Conservation (phyloP, 1,140 invertebrate genomes). For the Cherax destructor region DNA sequence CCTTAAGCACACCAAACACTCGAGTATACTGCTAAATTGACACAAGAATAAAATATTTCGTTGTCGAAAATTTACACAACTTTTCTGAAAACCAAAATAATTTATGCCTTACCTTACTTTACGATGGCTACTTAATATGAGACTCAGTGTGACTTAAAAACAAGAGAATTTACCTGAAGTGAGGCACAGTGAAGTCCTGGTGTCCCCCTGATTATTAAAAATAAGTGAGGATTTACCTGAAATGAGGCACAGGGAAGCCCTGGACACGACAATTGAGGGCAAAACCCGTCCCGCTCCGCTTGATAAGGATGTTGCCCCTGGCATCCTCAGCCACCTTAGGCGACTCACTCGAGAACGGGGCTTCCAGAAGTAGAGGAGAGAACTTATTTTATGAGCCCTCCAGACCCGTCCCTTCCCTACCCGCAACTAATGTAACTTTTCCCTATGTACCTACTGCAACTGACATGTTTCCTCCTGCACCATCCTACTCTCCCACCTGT, state of each 20-base stretch:
- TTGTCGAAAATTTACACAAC: too few relatives aligned
- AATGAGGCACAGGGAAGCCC: constrained; percentile 60
- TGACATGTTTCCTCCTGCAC: too few relatives aligned
- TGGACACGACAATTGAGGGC: constrained; percentile 80
- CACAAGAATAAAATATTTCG: too few relatives aligned
- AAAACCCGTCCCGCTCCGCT: constrained; percentile 35
- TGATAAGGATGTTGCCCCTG: constrained; percentile 61
- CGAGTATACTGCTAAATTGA: too few relatives aligned
- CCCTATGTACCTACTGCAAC: background rate
- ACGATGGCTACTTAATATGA: too few relatives aligned
- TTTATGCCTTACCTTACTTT: too few relatives aligned
- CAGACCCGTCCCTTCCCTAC: background rate
- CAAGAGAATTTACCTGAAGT: constrained; percentile 50
- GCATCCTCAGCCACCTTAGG: constrained; percentile 62
- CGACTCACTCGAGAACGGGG: constrained; percentile 62
- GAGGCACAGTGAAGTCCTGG: constrained; percentile 51
- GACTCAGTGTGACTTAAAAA: background rate
- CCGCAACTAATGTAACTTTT: background rate
- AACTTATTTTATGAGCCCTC: background rate
- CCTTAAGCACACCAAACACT: too few relatives aligned
- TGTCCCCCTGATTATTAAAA: too few relatives aligned
- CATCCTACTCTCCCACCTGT: too few relatives aligned
- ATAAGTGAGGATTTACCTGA: constrained; percentile 28
- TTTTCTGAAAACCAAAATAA: too few relatives aligned
- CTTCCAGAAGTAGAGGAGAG: background rate